Conservation (phyloP, 2,113 vertebrate species). For the Callospermophilus lateralis region DNA sequence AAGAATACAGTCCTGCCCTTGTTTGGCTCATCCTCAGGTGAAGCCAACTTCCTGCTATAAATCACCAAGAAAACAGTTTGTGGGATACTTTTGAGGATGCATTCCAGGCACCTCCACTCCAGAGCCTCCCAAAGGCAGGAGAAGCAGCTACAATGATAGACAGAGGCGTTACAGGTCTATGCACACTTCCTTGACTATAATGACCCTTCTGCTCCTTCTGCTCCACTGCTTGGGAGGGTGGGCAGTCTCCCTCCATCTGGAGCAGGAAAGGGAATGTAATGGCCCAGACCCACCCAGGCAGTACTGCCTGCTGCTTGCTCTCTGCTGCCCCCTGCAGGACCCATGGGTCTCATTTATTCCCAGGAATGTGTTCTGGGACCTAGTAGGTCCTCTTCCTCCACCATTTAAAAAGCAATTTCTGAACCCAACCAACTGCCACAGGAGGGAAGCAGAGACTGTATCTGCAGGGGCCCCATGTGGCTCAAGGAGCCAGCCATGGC, state of each 20-base stretch:
- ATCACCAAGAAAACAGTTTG: background rate
- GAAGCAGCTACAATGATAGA: background rate
- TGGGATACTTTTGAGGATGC: background rate
- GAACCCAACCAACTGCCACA: background rate
- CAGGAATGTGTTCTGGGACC: background rate
- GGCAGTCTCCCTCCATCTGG: background rate
- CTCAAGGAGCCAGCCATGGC: background rate
- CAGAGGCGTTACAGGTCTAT: accelerated
- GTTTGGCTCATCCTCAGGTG: background rate
- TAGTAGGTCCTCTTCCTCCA: background rate
- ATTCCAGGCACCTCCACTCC: background rate
- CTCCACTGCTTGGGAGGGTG: background rate
- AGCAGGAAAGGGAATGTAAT: background rate
- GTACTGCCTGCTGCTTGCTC: background rate
- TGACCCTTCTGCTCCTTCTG: background rate
- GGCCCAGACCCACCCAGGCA: background rate
- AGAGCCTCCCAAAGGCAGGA: background rate
- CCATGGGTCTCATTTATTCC: background rate
- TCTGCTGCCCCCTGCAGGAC: background rate
- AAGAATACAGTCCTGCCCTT: background rate
- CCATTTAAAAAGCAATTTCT: background rate
- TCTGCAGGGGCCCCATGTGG: background rate
- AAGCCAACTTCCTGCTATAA: background rate
- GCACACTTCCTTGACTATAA: accelerated
- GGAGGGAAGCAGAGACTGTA: background rate